Percentiles rank a stretch among this genome's conserved stretches.
phyloP scores from a whole-genome alignment of 2,113 vertebrate species.

The Poicephalus meyeri region DNA sequence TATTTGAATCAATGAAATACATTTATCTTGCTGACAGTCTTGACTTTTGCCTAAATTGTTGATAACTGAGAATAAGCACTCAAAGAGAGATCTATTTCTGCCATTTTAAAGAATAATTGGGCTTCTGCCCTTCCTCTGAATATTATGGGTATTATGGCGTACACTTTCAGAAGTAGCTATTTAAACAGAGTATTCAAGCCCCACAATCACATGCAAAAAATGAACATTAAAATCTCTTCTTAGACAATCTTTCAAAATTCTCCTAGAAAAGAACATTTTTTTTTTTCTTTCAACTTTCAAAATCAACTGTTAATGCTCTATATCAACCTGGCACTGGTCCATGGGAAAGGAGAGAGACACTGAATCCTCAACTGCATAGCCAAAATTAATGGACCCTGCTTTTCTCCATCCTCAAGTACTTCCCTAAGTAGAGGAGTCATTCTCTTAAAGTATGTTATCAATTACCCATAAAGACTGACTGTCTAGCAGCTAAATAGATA shows the following conservation, averaged over 20 bases:
- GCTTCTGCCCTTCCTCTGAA: slow-evolving; percentile 6
- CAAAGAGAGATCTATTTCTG: not conserved
- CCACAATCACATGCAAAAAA: not conserved
- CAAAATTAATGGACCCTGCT: not conserved
- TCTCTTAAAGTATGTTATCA: not conserved
- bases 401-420: not conserved
- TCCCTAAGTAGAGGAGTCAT: not conserved
- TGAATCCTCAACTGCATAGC: not conserved
- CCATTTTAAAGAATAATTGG: slow-evolving; percentile 6
- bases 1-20: slow-evolving; percentile 25
- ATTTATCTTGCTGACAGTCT: slow-evolving; percentile 7
- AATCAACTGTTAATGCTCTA: not conserved
- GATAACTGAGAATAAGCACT: not conserved
- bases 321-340: not conserved
- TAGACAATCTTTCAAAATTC: not conserved
- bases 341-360: not conserved
- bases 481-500: not conserved
- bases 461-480: not conserved
- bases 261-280: not conserved
- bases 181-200: not conserved
- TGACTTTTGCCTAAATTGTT: slow-evolving; percentile 30
- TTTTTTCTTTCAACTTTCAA: not conserved
- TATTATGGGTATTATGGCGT: not conserved
- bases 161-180: not conserved
- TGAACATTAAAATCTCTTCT: not conserved